These are phyloP conservation scores for Plestiodon gilberti DNA, from an alignment of 2,113 vertebrate genomes.

Conservation along the genomic window DNA sequence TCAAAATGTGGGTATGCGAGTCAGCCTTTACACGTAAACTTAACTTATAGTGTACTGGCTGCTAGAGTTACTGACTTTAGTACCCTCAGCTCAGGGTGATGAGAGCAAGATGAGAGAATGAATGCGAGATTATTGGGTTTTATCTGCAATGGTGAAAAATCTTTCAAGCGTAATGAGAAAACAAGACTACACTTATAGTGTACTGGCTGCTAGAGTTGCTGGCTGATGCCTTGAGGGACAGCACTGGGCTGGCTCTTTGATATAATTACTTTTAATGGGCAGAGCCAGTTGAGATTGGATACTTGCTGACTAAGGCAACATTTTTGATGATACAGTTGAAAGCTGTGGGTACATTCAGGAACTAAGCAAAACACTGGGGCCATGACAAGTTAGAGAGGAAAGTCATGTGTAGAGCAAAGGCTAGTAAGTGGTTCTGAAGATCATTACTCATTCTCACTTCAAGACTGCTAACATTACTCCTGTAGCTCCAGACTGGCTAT, in stretches of 20 bases:
- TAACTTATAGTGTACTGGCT: no score
- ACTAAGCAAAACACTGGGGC: neutral
- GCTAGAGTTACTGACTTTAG: neutral
- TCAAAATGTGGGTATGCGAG: neutral
- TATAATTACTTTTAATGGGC: neutral
- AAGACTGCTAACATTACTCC: neutral
- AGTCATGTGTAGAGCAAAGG: neutral
- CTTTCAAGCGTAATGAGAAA: neutral
- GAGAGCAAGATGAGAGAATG: no score
- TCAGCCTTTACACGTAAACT: neutral
- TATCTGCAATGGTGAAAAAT: neutral
- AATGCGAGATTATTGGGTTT: neutral
- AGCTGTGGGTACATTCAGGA: neutral
- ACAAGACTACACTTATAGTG: neutral
- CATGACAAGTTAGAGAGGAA: neutral
- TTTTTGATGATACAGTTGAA: neutral
- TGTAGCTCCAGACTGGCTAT: neutral
- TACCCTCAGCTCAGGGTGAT: neutral
- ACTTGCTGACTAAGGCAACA: neutral
- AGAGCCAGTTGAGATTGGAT: neutral
- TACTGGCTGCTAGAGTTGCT: no score
- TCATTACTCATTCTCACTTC: neutral
- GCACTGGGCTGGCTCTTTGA: neutral
- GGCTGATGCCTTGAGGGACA: neutral
- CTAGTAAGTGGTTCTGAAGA: neutral